These are phyloP conservation scores for Listronotus bonariensis DNA, from an alignment of 1,140 invertebrate genomes.

Conservation along the genomic window DNA sequence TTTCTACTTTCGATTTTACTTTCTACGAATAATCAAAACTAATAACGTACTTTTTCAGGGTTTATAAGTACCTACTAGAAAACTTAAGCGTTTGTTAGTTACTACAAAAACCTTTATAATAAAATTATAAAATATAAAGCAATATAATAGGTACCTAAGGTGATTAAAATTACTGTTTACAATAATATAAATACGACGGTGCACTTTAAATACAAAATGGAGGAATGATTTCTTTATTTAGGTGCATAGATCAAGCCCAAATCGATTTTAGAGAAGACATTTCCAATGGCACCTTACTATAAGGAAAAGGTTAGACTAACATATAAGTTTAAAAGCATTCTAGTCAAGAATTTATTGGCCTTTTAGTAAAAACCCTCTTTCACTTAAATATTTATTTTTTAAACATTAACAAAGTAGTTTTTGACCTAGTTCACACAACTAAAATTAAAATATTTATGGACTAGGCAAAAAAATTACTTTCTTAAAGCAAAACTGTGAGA, in stretches of 20 bases:
- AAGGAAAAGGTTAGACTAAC: conserved; percentile 52
- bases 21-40: conserved; percentile 19
- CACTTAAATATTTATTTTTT: not conserved
- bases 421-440: too few species aligned
- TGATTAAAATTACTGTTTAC: not conserved
- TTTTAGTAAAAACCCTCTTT: conserved; percentile 14
- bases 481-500: too few species aligned
- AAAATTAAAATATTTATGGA: too few species aligned
- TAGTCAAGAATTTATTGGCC: conserved; percentile 49
- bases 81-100: not conserved
- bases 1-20: conserved; percentile 22
- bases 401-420: too few species aligned
- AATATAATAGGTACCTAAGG: conserved; percentile 32
- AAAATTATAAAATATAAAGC: conserved; percentile 13
- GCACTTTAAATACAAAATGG: not conserved
- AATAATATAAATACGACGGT: not conserved
- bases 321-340: conserved; percentile 23
- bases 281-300: conserved; percentile 60
- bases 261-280: conserved; percentile 42
- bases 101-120: conserved; percentile 9
- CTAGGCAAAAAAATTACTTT: too few species aligned
- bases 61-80: conserved; percentile 8
- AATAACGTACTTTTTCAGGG: not conserved
- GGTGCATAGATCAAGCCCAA: not conserved
- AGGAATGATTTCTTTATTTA: conserved; percentile 1